Conservation (phyloP, 1,140 invertebrate genomes). For the Mamestra configurata region DNA sequence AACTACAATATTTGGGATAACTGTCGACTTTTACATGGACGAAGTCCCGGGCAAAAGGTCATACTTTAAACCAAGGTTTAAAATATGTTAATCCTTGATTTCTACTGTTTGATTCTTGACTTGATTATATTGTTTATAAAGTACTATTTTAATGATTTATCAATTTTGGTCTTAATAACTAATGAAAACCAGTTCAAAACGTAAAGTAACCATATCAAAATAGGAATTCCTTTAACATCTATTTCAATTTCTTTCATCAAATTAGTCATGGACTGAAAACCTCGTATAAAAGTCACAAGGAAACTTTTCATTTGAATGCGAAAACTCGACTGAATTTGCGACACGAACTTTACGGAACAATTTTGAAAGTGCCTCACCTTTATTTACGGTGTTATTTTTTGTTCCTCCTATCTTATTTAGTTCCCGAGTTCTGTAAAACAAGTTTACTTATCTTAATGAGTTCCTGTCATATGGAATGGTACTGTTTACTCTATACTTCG, state of each 20-base stretch:
- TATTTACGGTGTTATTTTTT: not conserved
- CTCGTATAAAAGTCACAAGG: not conserved
- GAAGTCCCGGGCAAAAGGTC: too few relatives aligned
- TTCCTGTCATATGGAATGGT: not conserved
- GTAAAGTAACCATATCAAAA: too few relatives aligned
- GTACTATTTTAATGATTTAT: too few relatives aligned
- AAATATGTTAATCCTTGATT: too few relatives aligned
- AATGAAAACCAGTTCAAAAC: too few relatives aligned
- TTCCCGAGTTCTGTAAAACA: conserved; percentile 3
- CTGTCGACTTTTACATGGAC: too few relatives aligned
- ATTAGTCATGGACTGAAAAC: not conserved
- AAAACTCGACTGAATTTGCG: not conserved
- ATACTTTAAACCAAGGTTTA: too few relatives aligned
- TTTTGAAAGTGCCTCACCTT: conserved; percentile 15
- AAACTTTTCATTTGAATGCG: not conserved
- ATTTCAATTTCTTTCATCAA: not conserved
- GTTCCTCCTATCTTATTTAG: conserved; percentile 12
- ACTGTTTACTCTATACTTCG: not conserved
- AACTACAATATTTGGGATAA: too few relatives aligned
- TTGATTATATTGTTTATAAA: too few relatives aligned
- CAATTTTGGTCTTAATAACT: too few relatives aligned
- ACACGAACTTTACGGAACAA: not conserved
- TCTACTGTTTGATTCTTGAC: too few relatives aligned
- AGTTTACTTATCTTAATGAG: conserved; percentile 6
- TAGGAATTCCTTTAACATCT: too few relatives aligned